Evolutionary conservation across 2,888 invertebrate species (phyloP).

Genomic region (Thymelicus lineola): DNA sequence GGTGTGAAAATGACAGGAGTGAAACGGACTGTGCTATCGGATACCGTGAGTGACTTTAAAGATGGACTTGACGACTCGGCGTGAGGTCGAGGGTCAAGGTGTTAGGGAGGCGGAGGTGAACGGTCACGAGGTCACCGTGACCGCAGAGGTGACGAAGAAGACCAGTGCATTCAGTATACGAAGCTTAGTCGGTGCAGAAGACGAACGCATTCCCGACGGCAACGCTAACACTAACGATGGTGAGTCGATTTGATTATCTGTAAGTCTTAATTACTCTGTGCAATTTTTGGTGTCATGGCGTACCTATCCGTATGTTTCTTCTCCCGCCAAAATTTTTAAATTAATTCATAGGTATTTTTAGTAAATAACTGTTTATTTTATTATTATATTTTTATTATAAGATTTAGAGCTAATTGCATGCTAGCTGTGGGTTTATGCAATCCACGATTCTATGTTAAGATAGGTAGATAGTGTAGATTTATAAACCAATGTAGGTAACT

Average conservation of each 20-base stretch:
- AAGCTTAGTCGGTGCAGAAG: slow-evolving; percentile 73
- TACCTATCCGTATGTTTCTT: too few species aligned
- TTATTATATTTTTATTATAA: too few species aligned
- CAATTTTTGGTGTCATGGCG: too few species aligned
- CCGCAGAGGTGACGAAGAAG: slow-evolving; percentile 67
- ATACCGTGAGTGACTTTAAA: slow-evolving; percentile 49
- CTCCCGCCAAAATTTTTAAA: too few species aligned
- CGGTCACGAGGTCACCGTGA: slow-evolving; percentile 67
- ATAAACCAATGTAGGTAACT: too few species aligned
- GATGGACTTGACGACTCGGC: slow-evolving; percentile 82
- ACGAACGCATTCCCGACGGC: slow-evolving; percentile 67
- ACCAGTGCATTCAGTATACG: slow-evolving; percentile 75
- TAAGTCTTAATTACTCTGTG: too few species aligned
- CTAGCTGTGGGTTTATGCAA: too few species aligned
- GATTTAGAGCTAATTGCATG: too few species aligned
- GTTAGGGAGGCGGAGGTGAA: slow-evolving; percentile 67
- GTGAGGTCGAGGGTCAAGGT: slow-evolving; percentile 66
- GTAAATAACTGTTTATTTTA: too few species aligned
- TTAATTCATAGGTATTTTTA: too few species aligned
- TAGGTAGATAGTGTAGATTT: too few species aligned
- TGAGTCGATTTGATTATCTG: slow-evolving; percentile 51
- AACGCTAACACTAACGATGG: slow-evolving; percentile 63
- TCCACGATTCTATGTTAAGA: too few species aligned
- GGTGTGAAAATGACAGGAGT: slow-evolving; percentile 45
- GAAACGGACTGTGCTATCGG: slow-evolving; percentile 31